Base-by-base conservation (phyloP, 2,113 vertebrate species). In the Cairina moschata region DNA sequence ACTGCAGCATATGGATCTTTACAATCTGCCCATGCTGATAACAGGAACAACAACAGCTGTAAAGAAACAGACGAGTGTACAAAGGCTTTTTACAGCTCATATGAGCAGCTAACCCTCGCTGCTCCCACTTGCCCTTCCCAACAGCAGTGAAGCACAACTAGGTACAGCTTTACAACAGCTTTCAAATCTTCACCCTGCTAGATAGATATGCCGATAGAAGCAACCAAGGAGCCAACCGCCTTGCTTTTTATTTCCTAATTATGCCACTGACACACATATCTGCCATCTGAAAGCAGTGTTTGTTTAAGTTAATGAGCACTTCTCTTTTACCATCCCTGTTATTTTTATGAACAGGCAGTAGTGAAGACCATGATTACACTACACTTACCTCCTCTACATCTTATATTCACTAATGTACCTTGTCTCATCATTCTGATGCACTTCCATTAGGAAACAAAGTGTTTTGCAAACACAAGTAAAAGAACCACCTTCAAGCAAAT, bases 71-170 rank as follows among this genome's bases (percentile, higher is more conserved):
- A 36, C 6, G 34, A 31, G 36, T 46, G 16, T 1, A 66, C 0
- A 28, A 82, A 86, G 72, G 76, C 63, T 86, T 38, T 46, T 26
- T 32, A 38, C 25, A 77, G 83, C 63, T 80, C 15, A 2, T 63
- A 38, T 34, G 48, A 90, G 65, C 76, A 76, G 89, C 91, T 80
- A 60, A 60, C 75, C 54, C 52, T 79, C 55, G 71, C 82, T 40
- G 21, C 26, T 1, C 38, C 2, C 8, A 18, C 66, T 32, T 79
- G 79, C 66, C 71, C 46, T 66, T 67, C 71, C 82, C 10, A 68
- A 16, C 3, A 1, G 62, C 58, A 54, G 44, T 9, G 23, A 11
- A 38, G 31, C 65, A 72, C 69, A 75, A 32, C 59, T 1, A 40
- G 52, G 26, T 6, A 56, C 44, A 48, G 32, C 56, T 52, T 13